phyloP scores from a whole-genome alignment of 2,888 invertebrate species.

The Agriopis leucophaearia region DNA sequence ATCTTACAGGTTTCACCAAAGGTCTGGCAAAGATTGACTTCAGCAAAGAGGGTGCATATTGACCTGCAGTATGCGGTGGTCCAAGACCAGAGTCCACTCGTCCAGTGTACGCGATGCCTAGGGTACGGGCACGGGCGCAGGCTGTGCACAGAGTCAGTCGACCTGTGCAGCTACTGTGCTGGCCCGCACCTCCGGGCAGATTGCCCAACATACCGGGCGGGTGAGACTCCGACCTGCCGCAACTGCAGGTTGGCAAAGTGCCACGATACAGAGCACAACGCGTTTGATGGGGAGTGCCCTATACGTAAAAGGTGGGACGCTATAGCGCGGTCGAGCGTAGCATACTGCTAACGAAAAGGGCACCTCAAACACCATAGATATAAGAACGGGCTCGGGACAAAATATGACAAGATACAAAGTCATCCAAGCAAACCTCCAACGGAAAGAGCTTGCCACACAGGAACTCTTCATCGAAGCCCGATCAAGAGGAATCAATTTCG shows the following conservation, averaged over 20 bases:
- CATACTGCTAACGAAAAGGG: not conserved
- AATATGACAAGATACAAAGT: not conserved
- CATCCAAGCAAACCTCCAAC: constrained; percentile 5
- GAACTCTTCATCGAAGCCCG: constrained; percentile 7
- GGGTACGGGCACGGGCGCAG: too few relatives aligned
- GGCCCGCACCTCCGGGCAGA: not conserved
- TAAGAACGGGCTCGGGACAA: not conserved
- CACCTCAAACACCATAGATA: not conserved
- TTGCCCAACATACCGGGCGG: not conserved
- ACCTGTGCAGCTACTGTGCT: not conserved
- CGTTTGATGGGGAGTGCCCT: not conserved
- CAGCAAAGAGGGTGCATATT: too few relatives aligned
- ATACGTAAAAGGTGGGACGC: too few relatives aligned
- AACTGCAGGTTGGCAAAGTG: not conserved
- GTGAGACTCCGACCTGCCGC: not conserved
- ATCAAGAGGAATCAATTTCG: not conserved
- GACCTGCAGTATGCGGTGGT: too few relatives aligned
- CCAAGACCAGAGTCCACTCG: too few relatives aligned
- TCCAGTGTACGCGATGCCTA: too few relatives aligned
- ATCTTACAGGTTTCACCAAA: too few relatives aligned
- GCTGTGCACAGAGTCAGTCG: not conserved
- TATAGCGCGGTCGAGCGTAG: not conserved
- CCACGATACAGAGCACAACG: not conserved
- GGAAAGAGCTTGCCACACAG: constrained; percentile 2
- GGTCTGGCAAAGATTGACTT: too few relatives aligned